Conservation (phyloP, 2,888 invertebrate genomes). For the Cryptocheilus praepositus region DNA sequence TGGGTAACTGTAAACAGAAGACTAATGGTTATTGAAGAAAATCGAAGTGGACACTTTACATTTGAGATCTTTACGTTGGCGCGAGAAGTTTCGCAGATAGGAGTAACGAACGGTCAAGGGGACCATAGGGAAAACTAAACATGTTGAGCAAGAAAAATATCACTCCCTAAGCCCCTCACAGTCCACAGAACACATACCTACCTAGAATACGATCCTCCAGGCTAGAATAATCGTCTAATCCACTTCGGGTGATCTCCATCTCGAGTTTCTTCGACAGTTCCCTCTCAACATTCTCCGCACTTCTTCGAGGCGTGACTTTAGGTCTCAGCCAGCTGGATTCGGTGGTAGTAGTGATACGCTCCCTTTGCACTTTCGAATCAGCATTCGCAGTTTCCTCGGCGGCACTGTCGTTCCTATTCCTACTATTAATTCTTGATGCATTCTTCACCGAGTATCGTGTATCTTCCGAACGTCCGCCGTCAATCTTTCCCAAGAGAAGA, state of each 20-base stretch:
- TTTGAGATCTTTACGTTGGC: no score
- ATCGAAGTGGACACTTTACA: no score
- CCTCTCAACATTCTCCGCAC: slow-evolving; percentile 59
- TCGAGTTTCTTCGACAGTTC: slow-evolving; percentile 65
- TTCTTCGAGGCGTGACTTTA: no score
- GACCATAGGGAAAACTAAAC: no score
- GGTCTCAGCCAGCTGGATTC: not conserved
- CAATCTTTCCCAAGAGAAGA: slow-evolving; percentile 18
- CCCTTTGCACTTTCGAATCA: not conserved
- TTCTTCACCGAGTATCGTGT: slow-evolving; percentile 11
- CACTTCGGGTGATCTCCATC: slow-evolving; percentile 59
- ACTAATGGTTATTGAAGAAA: no score
- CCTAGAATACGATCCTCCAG: slow-evolving; percentile 48
- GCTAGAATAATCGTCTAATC: slow-evolving; percentile 42
- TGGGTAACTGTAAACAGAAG: no score
- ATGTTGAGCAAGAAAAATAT: not conserved
- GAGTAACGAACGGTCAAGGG: no score
- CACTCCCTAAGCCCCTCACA: not conserved
- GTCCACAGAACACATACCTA: not conserved
- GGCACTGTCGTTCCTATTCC: slow-evolving; percentile 29
- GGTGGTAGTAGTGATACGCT: slow-evolving; percentile 1
- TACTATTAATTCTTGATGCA: not conserved
- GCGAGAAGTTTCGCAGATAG: no score
- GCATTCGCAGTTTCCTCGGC: not conserved
- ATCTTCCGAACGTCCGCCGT: not conserved